Evolutionary conservation across 92 coral and sea anemone genomes (phyloP).

Genomic region (Meandrina meandrites): DNA sequence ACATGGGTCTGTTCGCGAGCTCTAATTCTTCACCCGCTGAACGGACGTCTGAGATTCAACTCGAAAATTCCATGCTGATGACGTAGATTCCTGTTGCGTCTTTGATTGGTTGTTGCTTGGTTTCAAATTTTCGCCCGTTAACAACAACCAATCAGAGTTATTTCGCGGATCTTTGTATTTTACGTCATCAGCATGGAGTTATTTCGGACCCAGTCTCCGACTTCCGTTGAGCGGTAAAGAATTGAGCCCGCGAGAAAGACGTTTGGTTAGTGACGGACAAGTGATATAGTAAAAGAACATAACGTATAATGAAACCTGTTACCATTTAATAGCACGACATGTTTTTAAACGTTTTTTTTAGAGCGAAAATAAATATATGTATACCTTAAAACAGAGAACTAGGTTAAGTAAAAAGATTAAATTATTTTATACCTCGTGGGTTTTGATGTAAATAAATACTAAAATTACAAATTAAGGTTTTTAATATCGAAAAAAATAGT

Average conservation of each 20-base stretch:
- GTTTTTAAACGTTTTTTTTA: background rate
- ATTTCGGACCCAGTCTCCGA: background rate
- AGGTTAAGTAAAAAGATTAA: background rate
- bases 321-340: background rate
- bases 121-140: background rate
- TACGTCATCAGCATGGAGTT: background rate
- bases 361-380: background rate
- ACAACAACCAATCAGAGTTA: background rate
- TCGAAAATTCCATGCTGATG: background rate
- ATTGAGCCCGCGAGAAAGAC: background rate
- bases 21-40: background rate
- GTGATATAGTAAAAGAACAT: background rate
- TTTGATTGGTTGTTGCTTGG: background rate
- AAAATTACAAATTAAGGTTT: background rate
- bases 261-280: background rate
- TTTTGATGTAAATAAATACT: conserved; percentile 10
- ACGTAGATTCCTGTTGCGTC: background rate
- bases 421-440: conserved; percentile 12
- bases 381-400: background rate
- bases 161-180: background rate
- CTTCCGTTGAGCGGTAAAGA: background rate
- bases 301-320: background rate
- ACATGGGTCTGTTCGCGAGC: background rate
- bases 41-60: background rate
- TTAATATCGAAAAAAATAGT: background rate